Base-by-base conservation (phyloP, 2,797 vertebrate species). In the Menidia menidia region DNA sequence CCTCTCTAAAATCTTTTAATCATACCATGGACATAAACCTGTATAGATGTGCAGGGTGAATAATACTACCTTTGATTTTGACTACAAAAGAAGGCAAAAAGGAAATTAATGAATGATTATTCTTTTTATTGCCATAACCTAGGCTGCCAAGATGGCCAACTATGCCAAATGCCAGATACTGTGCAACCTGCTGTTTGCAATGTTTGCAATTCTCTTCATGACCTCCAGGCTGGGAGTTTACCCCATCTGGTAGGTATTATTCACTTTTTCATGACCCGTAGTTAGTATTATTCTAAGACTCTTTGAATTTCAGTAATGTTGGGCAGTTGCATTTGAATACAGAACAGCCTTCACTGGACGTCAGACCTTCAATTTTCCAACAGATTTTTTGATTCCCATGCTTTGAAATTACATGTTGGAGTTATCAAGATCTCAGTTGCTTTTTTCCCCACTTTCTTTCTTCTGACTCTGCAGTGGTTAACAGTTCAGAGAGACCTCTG, bases 101-200 rank as follows among this genome's bases (percentile, higher is more conserved):
- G 10, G 7, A 10, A 39, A 39, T 39, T 7, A 39, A 39, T 39
- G 35, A 39, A 39, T 39, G 6, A 64, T 48, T 60, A 33, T 50
- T 57, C 0, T 18, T 25, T 62, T 11, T 65, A 33, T 64, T 67
- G 62, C 65, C 30, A 14, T 45, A 79, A 91, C 79, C n/a, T 82
- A 99, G 98, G 97, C 96, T 92, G 96, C 97, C 84, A 99, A 99
- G 96, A 98, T 99, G 97, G 96, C 97, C 82, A 98, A 98, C 91
- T 99, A 99, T 58, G 96, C 96, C 91, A 99, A 98, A 89, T 99
- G 95, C 94, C 98, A 98, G 93, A 97, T 96, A 92, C 88, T 98
- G 81, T 98, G 97, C 91, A 97, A 97, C 90, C 93, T 99, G 75
- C 91, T 99, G 77, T 99, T 99, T 91, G 83, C 96, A 89, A 95